Base-by-base conservation (phyloP, 2,113 vertebrate species). In the Pluvialis apricaria region DNA sequence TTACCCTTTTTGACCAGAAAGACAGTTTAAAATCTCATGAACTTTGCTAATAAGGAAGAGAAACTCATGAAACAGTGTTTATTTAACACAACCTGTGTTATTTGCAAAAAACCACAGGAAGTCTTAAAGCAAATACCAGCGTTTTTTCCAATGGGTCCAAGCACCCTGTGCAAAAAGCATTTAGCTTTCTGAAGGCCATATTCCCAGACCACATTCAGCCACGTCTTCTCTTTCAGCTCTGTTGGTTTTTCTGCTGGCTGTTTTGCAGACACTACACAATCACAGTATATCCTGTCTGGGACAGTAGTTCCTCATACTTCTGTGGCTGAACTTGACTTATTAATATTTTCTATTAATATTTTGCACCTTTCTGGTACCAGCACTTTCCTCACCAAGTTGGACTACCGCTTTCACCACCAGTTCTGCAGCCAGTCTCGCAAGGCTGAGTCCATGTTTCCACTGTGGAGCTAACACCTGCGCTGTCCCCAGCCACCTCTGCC, bases 1-100 rank as follows among this genome's bases (percentile, higher is more conserved):
- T 77, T 93, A 94, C 51, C 29, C 45, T 88, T 93, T 88, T 31
- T 81, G 76, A 95, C 29, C 55, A 75, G 85, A 80, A 90, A 93
- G 82, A 60, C 20, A 80, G 70, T 40, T 88, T 91, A 92, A 94
- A 90, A 90, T 81, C 79, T 73, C 90, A 78, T 25, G 85, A 86
- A 93, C 82, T 70, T 86, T 81, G 62, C 65, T 75, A 94, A 80
- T 42, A 90, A 83, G 51, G 55, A 88, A 83, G 26, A 62, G 11
- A 78, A 95, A 80, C 51, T 82, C 44, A 61, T 13, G 51, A 92
- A 90, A 45, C 34, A 20, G n/a, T 69, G 26, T 83, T 93, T 70
- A 58, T 95, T 88, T 90, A 81, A 69, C 24, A 80, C 17, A 80
- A 90, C 17, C 13, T 42, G 32, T 26, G 79, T 54, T 88, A 77